A percentile compares a stretch with the other conserved stretches of the same genome.
phyloP scores from a whole-genome alignment of 2,113 vertebrate genomes.

The Columba livia region DNA sequence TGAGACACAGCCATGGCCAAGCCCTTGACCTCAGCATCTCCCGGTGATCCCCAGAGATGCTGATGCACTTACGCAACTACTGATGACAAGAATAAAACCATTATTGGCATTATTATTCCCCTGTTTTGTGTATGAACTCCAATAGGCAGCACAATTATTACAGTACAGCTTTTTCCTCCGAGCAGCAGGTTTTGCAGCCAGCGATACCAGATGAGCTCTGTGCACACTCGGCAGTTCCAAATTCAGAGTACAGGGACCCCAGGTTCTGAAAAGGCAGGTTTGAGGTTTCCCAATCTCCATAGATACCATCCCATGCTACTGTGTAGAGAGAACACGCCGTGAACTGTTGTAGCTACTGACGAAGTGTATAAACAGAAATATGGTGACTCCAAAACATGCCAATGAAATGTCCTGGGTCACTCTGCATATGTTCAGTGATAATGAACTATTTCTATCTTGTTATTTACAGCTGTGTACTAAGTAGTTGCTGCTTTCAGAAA shows the following conservation, averaged over 20 bases:
- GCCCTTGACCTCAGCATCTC: not conserved
- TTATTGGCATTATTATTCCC: not conserved
- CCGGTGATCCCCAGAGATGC: not conserved
- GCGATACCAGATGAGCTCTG: not conserved
- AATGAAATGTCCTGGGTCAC: not conserved
- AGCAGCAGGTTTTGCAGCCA: not conserved
- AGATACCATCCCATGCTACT: not conserved
- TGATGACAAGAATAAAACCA: not conserved
- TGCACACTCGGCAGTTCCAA: not conserved
- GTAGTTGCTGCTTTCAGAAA: not conserved
- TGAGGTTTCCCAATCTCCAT: accelerated
- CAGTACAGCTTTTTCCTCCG: not conserved
- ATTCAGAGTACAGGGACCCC: not conserved
- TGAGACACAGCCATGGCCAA: not conserved
- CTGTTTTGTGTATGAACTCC: not conserved
- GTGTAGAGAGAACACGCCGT: not conserved
- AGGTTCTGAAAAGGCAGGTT: not conserved
- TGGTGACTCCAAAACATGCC: not conserved
- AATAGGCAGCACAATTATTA: not conserved
- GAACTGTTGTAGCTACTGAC: not conserved
- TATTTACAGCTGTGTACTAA: not conserved
- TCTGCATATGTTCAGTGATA: not conserved
- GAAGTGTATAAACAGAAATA: not conserved
- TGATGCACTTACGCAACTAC: not conserved
- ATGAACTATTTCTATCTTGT: not conserved